Evolutionary conservation across 1,140 invertebrate species (phyloP), one percentile per base, ranked within the genome.

Genomic region (Brachionus manjavacas): DNA sequence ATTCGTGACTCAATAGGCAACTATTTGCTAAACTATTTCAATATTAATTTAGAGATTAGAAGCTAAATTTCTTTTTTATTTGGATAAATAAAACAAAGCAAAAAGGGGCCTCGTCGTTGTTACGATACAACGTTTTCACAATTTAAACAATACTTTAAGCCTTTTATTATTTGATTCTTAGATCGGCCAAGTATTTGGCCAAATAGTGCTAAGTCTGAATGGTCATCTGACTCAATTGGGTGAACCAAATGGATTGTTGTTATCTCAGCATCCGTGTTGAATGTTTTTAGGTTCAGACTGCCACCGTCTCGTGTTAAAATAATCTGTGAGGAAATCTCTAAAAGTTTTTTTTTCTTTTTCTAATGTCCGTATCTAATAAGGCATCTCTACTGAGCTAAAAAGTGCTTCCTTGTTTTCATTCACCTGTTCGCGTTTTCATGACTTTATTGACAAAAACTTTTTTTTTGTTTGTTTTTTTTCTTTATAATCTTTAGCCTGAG

Each of bases 21-120:
- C 11, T 72, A 72, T 72, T 72, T 72, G 35, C 41, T 72, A 41
- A 41, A 39, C 35, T 72, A 72, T 72, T 72, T 72, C 68, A 72
- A 72, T 72, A 72, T 72, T 72, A 72, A 72, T 72, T 72, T 72
- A 72, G 68, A 72, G 68, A 72, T 72, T 72, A 60, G 52, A 4
- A 60, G 52, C 52, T 60, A 60, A 60, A 9, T 49, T 49, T 49
- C 3, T n/a, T 49, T 55, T 39, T 43, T 35, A 72, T 72, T 72
- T 72, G 68, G 11, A 72, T 72, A 72, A 72, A 72, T 39, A 39
- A 28, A 31, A 64, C 9, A 12, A 68, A 39, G 55, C 16, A 0
- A 35, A 39, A 39, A 68, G 28, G 31, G n/a, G 64, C 64, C 23
- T 68, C 66, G n/a, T 31, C 20, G 20, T 28, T 1, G 11, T 31